These are phyloP conservation scores for Montipora efflorescens DNA, from an alignment of 64 coral and sea anemone species.

Conservation along the genomic window DNA sequence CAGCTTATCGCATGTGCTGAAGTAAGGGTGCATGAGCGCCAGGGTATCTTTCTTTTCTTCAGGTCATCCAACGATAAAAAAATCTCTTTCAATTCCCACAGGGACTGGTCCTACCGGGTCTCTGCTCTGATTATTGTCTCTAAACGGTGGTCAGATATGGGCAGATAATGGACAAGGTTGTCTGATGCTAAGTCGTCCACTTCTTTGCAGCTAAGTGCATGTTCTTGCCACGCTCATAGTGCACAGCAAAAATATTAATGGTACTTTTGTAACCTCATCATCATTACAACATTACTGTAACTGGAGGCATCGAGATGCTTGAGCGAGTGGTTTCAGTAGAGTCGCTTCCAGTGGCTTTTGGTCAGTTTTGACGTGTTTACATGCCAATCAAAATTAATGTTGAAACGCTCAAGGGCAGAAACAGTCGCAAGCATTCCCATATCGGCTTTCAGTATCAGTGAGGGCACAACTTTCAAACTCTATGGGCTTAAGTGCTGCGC, in stretches of 20 bases:
- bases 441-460: constrained; percentile 37
- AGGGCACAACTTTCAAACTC: constrained; percentile 43
- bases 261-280: constrained; percentile 35
- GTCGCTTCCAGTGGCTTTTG: constrained; percentile 49
- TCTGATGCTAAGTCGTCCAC: constrained; percentile 5
- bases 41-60: background rate
- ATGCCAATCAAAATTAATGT: too few relatives aligned
- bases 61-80: constrained; percentile 26
- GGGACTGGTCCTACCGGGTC: constrained; percentile 33
- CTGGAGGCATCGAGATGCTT: background rate
- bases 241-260: background rate
- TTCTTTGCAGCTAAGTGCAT: constrained; percentile 41
- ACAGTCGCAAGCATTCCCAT: constrained; percentile 65
- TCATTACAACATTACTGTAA: background rate
- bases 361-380: background rate
- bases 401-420: constrained; percentile 16
- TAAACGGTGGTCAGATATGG: constrained; percentile 20
- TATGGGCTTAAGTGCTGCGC: constrained; percentile 15
- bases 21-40: background rate
- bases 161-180: constrained; percentile 20
- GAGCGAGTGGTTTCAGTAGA: background rate
- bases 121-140: background rate
- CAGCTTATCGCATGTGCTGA: background rate
- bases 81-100: background rate
- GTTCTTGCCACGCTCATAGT: constrained; percentile 24